Conservation (phyloP, 2,888 invertebrate genomes). For the Synanthedon myopaeformis region DNA sequence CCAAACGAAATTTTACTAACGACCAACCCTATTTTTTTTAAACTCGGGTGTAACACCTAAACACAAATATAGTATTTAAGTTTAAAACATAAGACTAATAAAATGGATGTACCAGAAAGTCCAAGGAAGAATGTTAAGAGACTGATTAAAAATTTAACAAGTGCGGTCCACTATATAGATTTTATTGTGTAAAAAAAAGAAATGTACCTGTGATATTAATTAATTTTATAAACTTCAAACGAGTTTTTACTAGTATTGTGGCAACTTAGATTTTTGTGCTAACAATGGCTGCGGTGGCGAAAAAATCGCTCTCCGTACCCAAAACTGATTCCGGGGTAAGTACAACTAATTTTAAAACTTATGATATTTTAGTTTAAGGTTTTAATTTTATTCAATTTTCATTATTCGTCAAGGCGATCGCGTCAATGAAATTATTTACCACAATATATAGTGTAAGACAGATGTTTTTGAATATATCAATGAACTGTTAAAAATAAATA, state of each 20-base stretch:
- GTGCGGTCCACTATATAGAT: not conserved
- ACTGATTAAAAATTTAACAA: not conserved
- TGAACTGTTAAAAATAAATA: too few relatives aligned
- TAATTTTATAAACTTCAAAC: slow-evolving; percentile 12
- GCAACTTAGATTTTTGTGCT: slow-evolving; percentile 39
- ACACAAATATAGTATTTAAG: slow-evolving; percentile 8
- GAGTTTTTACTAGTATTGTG: slow-evolving; percentile 37
- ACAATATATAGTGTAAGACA: too few relatives aligned
- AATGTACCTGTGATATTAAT: slow-evolving; percentile 22
- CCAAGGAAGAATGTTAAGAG: not conserved
- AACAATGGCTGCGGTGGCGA: slow-evolving; percentile 55
- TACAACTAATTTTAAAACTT: slow-evolving; percentile 11
- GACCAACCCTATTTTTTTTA: slow-evolving; percentile 13
- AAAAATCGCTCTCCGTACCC: slow-evolving; percentile 32
- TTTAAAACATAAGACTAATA: slow-evolving; percentile 23
- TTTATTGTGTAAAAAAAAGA: not conserved
- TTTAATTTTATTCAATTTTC: too few relatives aligned
- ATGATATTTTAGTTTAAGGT: too few relatives aligned
- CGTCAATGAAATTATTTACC: too few relatives aligned
- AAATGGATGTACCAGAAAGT: not conserved
- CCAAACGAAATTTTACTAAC: slow-evolving; percentile 29
- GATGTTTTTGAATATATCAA: too few relatives aligned
- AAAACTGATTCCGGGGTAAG: slow-evolving; percentile 41
- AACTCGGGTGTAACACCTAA: slow-evolving; percentile 28
- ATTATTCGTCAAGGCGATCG: too few relatives aligned